These are phyloP conservation scores for Proteles cristata DNA, from an alignment of 2,113 vertebrate genomes.

Conservation along the genomic window DNA sequence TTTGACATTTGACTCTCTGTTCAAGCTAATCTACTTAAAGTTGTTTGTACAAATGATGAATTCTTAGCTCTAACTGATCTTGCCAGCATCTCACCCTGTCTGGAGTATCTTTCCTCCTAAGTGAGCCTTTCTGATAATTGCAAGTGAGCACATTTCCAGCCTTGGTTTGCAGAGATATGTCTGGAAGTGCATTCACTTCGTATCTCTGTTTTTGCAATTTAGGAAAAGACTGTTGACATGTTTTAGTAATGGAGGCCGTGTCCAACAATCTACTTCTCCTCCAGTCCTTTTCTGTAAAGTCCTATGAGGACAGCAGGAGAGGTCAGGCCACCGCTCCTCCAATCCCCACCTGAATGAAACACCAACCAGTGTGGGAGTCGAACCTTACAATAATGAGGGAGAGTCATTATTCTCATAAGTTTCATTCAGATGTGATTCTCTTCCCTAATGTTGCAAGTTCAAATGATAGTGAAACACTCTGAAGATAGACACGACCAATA, in stretches of 20 bases:
- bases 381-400: background rate
- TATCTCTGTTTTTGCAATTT: background rate
- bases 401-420: background rate
- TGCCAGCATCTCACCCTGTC: background rate
- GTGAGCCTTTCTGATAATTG: too few relatives aligned
- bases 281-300: background rate
- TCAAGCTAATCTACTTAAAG: background rate
- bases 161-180: background rate
- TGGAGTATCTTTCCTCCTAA: background rate
- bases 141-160: background rate
- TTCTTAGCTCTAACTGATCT: background rate
- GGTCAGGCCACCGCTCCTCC: background rate
- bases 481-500: background rate
- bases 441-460: background rate
- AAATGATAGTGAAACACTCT: background rate
- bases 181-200: background rate
- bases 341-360: background rate
- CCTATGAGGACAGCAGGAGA: background rate
- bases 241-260: background rate
- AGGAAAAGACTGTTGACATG: background rate
- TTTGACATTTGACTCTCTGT: conserved; percentile 12
- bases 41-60: background rate
- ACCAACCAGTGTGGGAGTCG: background rate
- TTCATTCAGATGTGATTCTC: background rate
- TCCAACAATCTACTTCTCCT: background rate